Conservation (phyloP, 2,888 invertebrate genomes). For the Priocnemis perturbator region DNA sequence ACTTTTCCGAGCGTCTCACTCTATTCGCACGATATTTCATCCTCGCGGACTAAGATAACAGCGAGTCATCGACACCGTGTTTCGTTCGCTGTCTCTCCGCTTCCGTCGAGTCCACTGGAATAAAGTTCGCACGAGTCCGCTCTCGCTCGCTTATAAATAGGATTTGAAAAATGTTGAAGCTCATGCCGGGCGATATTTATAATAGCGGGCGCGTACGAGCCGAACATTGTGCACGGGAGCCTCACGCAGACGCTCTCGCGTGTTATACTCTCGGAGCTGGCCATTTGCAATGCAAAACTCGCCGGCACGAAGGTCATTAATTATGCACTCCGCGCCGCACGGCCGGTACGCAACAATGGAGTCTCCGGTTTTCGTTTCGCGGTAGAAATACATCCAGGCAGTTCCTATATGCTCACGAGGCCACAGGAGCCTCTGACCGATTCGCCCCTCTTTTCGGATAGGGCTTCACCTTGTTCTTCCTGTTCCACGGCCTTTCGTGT, state of each 20-base stretch:
- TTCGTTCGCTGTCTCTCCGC: no score
- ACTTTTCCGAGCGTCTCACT: neutral
- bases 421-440: constrained; percentile 27
- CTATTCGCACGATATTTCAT: constrained; percentile 10
- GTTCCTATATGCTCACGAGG: constrained; percentile 7
- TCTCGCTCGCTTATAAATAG: no score
- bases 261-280: constrained; percentile 14
- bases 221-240: no score
- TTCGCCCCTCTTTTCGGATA: no score
- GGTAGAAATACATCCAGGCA: neutral
- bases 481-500: neutral
- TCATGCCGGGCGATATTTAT: no score
- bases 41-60: constrained; percentile 9
- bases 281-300: constrained; percentile 67
- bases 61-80: no score
- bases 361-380: constrained; percentile 45
- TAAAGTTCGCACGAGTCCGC: no score
- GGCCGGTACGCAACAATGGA: constrained; percentile 59
- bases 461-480: neutral
- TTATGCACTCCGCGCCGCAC: constrained; percentile 61
- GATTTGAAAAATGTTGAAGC: no score
- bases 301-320: constrained; percentile 61
- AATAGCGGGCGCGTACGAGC: no score
- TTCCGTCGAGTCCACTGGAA: no score
- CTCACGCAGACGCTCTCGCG: neutral